A percentile compares a stretch with the other conserved stretches of the same genome.
Conservation (phyloP, 2,113 vertebrate genomes). For the Bostrychus sinensis region DNA sequence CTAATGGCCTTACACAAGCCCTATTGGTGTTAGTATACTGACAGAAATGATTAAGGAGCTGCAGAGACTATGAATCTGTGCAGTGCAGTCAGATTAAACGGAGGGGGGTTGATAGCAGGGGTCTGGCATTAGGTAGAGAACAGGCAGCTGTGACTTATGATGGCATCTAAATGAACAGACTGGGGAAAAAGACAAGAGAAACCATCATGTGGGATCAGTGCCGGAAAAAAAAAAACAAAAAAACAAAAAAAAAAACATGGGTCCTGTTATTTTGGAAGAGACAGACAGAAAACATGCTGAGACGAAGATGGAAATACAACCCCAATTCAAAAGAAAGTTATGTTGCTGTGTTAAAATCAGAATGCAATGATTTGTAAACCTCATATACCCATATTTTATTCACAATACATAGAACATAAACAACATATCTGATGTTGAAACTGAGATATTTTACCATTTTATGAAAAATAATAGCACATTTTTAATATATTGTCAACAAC, state of each 20-base stretch:
- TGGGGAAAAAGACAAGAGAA: conserved; percentile 8
- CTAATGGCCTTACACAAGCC: conserved; percentile 18
- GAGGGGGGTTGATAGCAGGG: not conserved
- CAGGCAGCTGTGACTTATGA: not conserved
- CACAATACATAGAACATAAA: too few species aligned
- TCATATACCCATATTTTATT: too few species aligned
- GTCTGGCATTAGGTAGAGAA: not conserved
- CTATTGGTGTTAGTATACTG: conserved; percentile 7
- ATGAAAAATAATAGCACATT: too few species aligned
- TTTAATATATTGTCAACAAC: too few species aligned
- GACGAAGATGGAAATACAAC: not conserved
- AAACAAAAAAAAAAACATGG: conserved; percentile 21
- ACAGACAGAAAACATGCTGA: not conserved
- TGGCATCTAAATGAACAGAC: conserved; percentile 16
- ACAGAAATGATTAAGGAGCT: conserved; percentile 15
- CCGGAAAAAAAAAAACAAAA: conserved; percentile 27
- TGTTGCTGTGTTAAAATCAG: too few species aligned
- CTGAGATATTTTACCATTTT: too few species aligned
- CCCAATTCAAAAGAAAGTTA: too few species aligned
- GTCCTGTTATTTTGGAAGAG: not conserved
- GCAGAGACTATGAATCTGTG: conserved; percentile 11
- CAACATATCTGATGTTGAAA: too few species aligned
- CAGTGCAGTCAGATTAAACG: conserved; percentile 4
- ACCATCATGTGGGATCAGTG: not conserved
- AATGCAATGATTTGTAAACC: too few species aligned